Conservation (phyloP, 2,888 invertebrate genomes). For the Callyntrura sp. region DNA sequence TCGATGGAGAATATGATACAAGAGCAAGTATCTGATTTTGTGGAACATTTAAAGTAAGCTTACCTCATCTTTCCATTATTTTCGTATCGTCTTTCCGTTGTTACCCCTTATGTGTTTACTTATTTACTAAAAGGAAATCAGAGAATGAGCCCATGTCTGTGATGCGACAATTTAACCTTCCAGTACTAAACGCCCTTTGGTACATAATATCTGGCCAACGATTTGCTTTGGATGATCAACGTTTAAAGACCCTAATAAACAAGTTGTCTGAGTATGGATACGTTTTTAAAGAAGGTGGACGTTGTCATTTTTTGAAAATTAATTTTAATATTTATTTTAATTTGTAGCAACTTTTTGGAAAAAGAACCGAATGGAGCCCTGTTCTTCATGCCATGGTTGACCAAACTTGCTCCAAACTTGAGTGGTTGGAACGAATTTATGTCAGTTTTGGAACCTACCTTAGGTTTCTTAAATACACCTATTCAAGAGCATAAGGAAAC, state of each 20-base stretch:
- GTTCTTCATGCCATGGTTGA: conserved; percentile 75
- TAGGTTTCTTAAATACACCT: conserved; percentile 14
- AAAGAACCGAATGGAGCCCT: conserved; percentile 53
- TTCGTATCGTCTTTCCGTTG: conserved; percentile 54
- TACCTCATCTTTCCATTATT: conserved; percentile 52
- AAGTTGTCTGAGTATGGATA: conserved; percentile 39
- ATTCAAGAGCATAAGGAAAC: conserved; percentile 78
- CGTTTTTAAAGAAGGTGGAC: no score
- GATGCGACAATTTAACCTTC: neutral
- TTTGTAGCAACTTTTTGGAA: conserved; percentile 59
- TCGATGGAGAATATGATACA: neutral
- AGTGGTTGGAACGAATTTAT: conserved; percentile 59
- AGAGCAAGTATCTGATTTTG: conserved; percentile 51
- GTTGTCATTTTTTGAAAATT: no score
- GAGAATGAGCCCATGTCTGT: neutral
- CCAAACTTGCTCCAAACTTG: conserved; percentile 42
- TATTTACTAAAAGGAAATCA: no score
- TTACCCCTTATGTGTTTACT: no score
- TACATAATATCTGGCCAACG: conserved; percentile 74
- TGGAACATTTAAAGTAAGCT: conserved; percentile 66
- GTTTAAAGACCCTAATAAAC: conserved; percentile 74
- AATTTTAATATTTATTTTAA: no score
- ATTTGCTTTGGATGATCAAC: conserved; percentile 77
- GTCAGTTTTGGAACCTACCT: conserved; percentile 66
- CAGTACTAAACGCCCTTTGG: conserved; percentile 79